Base-by-base conservation (phyloP, 1,140 invertebrate genomes). In the Drosophila subpulchrella region DNA sequence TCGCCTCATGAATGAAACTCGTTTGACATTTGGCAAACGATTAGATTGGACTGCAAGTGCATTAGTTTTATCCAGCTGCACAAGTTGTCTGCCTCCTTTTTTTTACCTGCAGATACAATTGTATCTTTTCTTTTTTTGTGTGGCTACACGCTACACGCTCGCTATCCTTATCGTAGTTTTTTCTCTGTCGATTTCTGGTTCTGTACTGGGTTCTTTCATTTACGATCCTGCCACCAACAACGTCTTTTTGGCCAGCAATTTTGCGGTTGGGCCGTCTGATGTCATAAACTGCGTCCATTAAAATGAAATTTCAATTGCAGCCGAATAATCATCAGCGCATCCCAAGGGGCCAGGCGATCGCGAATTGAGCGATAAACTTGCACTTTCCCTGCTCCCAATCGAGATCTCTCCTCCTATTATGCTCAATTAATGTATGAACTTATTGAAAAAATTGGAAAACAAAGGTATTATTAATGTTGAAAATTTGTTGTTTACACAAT, bases 21-120 rank as follows among this genome's bases (percentile, higher is more conserved):
- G 77, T 77, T 81, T 59, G 70, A 86, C 83, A 86, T 86, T 86
- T 86, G 79, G 71, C 82, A 77, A 86, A 71, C 63, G 83, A 86
- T 86, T 86, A 88, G 83, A 86, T 86, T 85, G 75, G 39, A 50
- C 42, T 51, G 70, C 70, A 86, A 88, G 84, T 86, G 65, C 83
- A 88, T 86, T 86, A 86, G 82, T 86, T 88, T 48, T 13, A 63
- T 63, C 72, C 82, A 88, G 79, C 75, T 81, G 78, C 81, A 46
- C n/a, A 27, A 20, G 39, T 60, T 39, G 47, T 50, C 65, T 54
- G 44, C 50, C 46, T 60, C 6, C 32, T 42, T 15, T 32, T 57
- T 32, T 20, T 27, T 68, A 68, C 65, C 65, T 86, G 47, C 36
- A 81, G 81, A 85, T 86, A 72, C 83, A 82, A 88, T 79, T 86